Evolutionary conservation across 2,113 vertebrate species (phyloP).

Genomic region (Lagopus muta): DNA sequence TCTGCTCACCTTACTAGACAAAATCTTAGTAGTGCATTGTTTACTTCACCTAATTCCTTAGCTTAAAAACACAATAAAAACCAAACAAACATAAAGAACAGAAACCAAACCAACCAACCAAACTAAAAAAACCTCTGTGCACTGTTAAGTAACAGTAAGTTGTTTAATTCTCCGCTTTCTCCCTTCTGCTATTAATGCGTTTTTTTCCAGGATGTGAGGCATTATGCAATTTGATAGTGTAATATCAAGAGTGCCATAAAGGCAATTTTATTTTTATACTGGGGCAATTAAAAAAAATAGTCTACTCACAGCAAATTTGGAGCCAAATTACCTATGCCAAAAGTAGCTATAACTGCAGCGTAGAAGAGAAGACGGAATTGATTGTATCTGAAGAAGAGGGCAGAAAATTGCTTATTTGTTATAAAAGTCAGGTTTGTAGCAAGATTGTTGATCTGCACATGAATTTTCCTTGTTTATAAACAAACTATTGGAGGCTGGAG

Average conservation of each 20-base stretch:
- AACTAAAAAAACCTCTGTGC: background rate
- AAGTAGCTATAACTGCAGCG: conserved; percentile 54
- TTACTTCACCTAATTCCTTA: background rate
- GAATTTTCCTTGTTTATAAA: background rate
- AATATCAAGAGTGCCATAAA: conserved; percentile 41
- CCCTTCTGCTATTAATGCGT: background rate
- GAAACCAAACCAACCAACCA: background rate
- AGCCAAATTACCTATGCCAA: conserved; percentile 64
- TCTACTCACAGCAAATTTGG: conserved; percentile 59
- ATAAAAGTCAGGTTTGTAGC: conserved; percentile 28
- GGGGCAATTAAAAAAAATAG: conserved; percentile 44
- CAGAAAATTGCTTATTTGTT: conserved; percentile 59
- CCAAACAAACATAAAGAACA: background rate
- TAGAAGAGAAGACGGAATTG: conserved; percentile 37
- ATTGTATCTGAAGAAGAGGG: conserved; percentile 38
- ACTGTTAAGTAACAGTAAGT: background rate
- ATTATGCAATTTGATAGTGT: conserved; percentile 13
- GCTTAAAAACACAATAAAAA: background rate
- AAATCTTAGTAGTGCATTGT: background rate
- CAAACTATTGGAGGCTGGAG: background rate
- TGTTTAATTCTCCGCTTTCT: background rate
- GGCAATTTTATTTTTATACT: conserved; percentile 67
- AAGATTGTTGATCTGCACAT: background rate
- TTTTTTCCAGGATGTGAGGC: background rate
- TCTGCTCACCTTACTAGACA: background rate